A percentile compares a stretch with the other conserved stretches of the same genome.
phyloP scores from a whole-genome alignment of 2,888 invertebrate genomes.

The Tyria jacobaeae region DNA sequence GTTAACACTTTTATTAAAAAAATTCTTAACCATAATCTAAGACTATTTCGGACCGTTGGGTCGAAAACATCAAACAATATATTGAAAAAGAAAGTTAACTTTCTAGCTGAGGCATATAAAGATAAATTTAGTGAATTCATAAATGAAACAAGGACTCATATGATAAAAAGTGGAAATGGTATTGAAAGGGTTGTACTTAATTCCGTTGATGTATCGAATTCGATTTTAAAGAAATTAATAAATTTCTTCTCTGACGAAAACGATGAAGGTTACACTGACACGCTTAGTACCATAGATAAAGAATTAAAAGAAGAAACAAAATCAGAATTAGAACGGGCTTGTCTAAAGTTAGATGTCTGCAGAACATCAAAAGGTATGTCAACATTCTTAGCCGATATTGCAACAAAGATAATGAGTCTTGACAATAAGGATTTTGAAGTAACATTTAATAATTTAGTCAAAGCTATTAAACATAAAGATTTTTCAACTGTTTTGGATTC shows the following conservation, averaged over 20 bases:
- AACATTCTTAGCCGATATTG: conserved; percentile 46
- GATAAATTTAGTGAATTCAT: conserved; percentile 58
- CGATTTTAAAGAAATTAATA: conserved; percentile 51
- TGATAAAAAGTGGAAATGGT: conserved; percentile 58
- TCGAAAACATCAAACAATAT: conserved; percentile 34
- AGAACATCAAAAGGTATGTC: conserved; percentile 44
- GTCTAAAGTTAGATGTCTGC: conserved; percentile 58
- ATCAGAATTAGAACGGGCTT: conserved; percentile 54
- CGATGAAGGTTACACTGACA: conserved; percentile 19
- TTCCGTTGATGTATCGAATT: conserved; percentile 59
- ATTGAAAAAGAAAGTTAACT: conserved; percentile 40
- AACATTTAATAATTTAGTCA: conserved; percentile 50
- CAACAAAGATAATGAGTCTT: conserved; percentile 42
- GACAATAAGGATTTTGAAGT: conserved; percentile 51
- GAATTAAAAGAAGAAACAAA: conserved; percentile 50
- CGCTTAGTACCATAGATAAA: conserved; percentile 36
- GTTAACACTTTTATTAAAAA: conserved; percentile 56
- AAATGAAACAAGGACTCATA: conserved; percentile 50
- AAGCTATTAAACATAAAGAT: conserved; percentile 50
- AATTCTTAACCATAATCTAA: conserved; percentile 50
- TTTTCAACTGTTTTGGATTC: conserved; percentile 32
- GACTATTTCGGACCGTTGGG: conserved; percentile 54
- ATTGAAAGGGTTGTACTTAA: conserved; percentile 62
- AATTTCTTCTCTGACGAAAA: conserved; percentile 51
- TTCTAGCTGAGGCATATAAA: conserved; percentile 49